Conservation (phyloP, 2,888 invertebrate species). For the Congeria kusceri region DNA sequence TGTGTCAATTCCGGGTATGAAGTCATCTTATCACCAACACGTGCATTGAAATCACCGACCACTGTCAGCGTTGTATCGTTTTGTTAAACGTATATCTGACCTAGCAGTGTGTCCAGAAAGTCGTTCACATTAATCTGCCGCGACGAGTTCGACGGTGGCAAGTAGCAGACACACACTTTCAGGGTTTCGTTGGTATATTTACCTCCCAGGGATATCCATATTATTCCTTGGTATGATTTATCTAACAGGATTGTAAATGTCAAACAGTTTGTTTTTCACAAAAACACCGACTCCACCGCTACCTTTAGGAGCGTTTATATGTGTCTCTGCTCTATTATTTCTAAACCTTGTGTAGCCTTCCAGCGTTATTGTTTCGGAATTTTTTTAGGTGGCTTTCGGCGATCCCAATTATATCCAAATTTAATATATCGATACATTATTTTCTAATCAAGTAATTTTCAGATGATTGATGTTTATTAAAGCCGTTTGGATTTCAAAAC, state of each 20-base stretch:
- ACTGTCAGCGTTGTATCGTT: background rate
- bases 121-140: background rate
- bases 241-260: background rate
- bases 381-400: no score
- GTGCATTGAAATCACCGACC: background rate
- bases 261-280: background rate
- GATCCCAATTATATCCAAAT: no score
- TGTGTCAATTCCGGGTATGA: background rate
- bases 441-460: no score
- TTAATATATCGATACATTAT: no score
- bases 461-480: no score
- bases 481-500: no score
- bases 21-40: conserved; percentile 5
- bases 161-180: background rate
- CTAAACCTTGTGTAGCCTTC: no score
- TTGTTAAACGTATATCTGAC: background rate
- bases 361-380: no score
- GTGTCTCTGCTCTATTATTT: no score
- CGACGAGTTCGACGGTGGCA: background rate
- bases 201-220: background rate
- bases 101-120: background rate
- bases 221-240: background rate
- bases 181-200: background rate
- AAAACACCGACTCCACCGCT: conserved; percentile 7
- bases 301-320: background rate